phyloP scores from a whole-genome alignment of 2,797 vertebrate genomes.

The Discoglossus pictus region DNA sequence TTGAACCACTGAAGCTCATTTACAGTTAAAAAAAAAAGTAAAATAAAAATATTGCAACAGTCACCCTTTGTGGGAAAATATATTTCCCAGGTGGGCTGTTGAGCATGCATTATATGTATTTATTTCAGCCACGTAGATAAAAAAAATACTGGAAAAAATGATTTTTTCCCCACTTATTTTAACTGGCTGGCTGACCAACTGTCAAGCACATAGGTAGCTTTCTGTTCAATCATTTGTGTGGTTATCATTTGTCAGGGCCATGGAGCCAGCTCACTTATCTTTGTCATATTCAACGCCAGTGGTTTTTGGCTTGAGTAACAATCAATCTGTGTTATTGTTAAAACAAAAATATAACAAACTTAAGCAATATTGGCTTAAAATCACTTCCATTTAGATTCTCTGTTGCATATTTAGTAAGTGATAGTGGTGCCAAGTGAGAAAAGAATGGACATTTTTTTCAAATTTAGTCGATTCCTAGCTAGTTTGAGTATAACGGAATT shows the following conservation, averaged over 20 bases:
- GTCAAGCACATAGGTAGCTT: constrained; percentile 35
- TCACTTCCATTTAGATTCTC: too few relatives aligned
- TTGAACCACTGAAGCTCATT: too few relatives aligned
- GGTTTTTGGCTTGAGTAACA: too few relatives aligned
- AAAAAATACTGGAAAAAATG: constrained; percentile 8
- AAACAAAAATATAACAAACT: too few relatives aligned
- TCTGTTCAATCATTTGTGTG: constrained; percentile 33
- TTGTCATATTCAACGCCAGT: not conserved
- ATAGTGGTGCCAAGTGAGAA: too few relatives aligned
- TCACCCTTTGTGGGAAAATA: not conserved
- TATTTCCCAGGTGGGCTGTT: constrained; percentile 28
- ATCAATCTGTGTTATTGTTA: too few relatives aligned
- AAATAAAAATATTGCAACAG: not conserved
- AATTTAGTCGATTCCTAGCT: too few relatives aligned
- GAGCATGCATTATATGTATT: not conserved
- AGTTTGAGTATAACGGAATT: too few relatives aligned
- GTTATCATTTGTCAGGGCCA: constrained; percentile 34
- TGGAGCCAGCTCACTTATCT: constrained; percentile 17
- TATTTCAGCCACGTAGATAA: constrained; percentile 6
- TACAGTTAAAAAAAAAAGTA: not conserved
- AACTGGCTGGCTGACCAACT: constrained; percentile 5
- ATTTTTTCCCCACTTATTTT: constrained; percentile 17
- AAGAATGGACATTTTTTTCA: too few relatives aligned
- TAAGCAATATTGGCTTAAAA: too few relatives aligned
- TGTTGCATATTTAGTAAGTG: too few relatives aligned